Conservation (phyloP, 2,797 vertebrate genomes). For the Danio kyathit region DNA sequence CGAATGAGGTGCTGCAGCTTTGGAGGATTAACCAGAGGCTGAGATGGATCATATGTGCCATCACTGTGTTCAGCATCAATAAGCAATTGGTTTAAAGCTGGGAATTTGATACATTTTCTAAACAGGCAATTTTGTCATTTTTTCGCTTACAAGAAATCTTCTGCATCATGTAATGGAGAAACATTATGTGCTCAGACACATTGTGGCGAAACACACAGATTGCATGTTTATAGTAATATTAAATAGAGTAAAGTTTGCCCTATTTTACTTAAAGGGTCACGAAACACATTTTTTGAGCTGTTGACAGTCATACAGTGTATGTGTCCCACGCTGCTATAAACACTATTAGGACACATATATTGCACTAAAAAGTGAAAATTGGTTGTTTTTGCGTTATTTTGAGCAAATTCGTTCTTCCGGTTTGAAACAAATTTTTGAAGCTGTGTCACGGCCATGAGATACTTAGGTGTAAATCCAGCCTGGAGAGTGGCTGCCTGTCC, state of each 20-base stretch:
- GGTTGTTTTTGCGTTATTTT: too few relatives aligned
- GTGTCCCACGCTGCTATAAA: too few relatives aligned
- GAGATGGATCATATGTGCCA: slow-evolving; percentile 17
- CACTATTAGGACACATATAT: too few relatives aligned
- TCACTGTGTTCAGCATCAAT: slow-evolving; percentile 7
- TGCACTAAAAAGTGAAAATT: too few relatives aligned
- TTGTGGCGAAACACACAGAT: not conserved
- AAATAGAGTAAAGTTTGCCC: not conserved
- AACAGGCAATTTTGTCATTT: slow-evolving; percentile 11
- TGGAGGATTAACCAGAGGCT: slow-evolving; percentile 24
- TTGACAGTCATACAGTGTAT: too few relatives aligned
- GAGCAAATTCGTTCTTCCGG: too few relatives aligned
- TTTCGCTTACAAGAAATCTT: slow-evolving; percentile 11
- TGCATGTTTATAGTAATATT: not conserved
- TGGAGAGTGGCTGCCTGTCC: too few relatives aligned
- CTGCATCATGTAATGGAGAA: slow-evolving; percentile 5
- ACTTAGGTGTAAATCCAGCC: too few relatives aligned
- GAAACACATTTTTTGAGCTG: too few relatives aligned
- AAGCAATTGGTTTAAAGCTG: slow-evolving; percentile 2
- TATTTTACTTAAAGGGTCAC: not conserved
- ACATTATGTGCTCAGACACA: not conserved
- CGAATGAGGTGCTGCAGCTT: slow-evolving; percentile 64
- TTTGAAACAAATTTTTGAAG: too few relatives aligned
- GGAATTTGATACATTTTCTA: slow-evolving; percentile 20
- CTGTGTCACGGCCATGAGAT: too few relatives aligned